phyloP scores from a whole-genome alignment of 1,140 invertebrate species.

The Brachionus asplanchnoidis region DNA sequence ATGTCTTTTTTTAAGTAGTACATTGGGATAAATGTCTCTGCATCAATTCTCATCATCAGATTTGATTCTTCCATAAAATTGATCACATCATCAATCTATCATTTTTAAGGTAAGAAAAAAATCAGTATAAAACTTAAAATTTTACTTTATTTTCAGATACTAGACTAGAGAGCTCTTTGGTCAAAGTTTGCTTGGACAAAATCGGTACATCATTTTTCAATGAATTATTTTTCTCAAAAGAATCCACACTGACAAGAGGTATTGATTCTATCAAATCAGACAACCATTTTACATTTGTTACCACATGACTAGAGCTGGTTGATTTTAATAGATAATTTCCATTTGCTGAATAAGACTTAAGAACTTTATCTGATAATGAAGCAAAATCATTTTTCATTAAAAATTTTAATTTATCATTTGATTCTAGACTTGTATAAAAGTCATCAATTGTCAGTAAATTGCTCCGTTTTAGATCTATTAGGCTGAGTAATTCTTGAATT shows the following conservation, averaged over 20 bases:
- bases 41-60: background rate
- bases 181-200: background rate
- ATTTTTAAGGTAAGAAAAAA: background rate
- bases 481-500: background rate
- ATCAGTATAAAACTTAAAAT: background rate
- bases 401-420: background rate
- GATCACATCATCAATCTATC: background rate
- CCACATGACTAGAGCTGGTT: background rate
- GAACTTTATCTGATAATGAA: background rate
- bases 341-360: constrained; percentile 4
- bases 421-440: background rate
- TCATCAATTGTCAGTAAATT: background rate
- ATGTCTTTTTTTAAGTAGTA: background rate
- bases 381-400: background rate
- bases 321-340: background rate
- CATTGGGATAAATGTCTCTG: background rate
- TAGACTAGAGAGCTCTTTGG: background rate
- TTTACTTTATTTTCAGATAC: background rate
- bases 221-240: background rate
- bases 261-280: background rate
- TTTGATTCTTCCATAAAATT: background rate
- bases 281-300: background rate
- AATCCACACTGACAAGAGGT: background rate
- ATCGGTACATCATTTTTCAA: background rate
- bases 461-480: background rate